Conservation (phyloP, 2,113 vertebrate species). For the Vulpes lagopus region DNA sequence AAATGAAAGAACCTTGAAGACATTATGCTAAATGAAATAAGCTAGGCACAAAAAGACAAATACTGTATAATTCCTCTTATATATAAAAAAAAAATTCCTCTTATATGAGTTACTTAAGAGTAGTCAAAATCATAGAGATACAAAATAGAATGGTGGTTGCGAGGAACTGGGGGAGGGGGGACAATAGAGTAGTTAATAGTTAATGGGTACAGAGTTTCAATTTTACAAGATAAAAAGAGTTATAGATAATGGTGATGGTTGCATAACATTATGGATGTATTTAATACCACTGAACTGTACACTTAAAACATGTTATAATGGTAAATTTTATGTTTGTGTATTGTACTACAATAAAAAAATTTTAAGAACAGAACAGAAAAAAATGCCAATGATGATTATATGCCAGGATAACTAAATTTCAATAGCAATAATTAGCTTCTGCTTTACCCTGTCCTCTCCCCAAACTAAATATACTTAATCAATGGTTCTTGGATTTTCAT, state of each 20-base stretch:
- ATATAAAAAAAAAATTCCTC: not conserved
- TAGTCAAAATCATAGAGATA: not conserved
- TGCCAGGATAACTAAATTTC: not conserved
- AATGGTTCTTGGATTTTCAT: not conserved
- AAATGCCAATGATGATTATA: not conserved
- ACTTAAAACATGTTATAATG: not conserved
- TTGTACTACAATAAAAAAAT: constrained; percentile 9
- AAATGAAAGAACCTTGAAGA: not conserved
- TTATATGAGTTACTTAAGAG: not conserved
- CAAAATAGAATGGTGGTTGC: not conserved
- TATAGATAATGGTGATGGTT: not conserved
- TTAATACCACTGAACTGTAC: not conserved
- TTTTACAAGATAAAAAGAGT: not conserved
- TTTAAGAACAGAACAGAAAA: not conserved
- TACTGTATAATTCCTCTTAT: not conserved
- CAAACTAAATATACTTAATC: constrained; percentile 21
- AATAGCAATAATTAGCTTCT: not conserved
- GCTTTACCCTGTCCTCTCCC: not conserved
- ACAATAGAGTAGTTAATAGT: not conserved
- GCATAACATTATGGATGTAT: not conserved
- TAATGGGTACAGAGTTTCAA: not conserved
- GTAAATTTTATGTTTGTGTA: not conserved
- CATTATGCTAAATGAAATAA: not conserved
- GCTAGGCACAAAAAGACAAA: not conserved
- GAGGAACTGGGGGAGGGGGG: not conserved